Conservation (phyloP, 2,888 invertebrate species). For the Calephelis perditalis region DNA sequence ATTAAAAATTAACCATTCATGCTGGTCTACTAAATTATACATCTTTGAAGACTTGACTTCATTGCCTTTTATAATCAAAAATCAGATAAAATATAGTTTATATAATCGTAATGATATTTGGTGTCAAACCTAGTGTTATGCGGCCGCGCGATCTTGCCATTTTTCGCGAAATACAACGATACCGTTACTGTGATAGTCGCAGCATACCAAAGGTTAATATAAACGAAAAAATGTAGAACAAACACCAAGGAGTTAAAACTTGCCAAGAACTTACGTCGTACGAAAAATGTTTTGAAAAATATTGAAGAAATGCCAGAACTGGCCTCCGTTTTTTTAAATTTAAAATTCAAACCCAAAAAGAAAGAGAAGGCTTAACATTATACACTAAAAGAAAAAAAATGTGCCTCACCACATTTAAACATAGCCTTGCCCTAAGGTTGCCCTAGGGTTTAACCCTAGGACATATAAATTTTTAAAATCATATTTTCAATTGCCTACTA, state of each 20-base stretch:
- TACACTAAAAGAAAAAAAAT: conserved; percentile 23
- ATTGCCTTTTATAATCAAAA: too few relatives aligned
- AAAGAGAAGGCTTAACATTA: conserved; percentile 22
- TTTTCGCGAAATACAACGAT: too few relatives aligned
- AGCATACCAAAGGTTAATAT: too few relatives aligned
- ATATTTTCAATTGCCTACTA: too few relatives aligned
- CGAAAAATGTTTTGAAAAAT: neutral
- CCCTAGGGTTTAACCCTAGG: conserved; percentile 9
- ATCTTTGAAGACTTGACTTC: too few relatives aligned
- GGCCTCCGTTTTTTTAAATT: conserved; percentile 12
- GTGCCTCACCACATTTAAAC: conserved; percentile 22
- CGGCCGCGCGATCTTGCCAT: too few relatives aligned
- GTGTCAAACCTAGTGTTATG: too few relatives aligned
- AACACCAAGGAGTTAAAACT: neutral
- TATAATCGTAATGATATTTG: too few relatives aligned
- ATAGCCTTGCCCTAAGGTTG: conserved; percentile 1
- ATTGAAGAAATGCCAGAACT: neutral
- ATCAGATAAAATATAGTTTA: too few relatives aligned
- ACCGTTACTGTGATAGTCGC: too few relatives aligned
- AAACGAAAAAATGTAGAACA: neutral
- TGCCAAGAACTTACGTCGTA: neutral
- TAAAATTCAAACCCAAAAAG: conserved; percentile 22
- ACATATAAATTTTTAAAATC: conserved; percentile 21
- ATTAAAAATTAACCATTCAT: too few relatives aligned
- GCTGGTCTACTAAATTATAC: too few relatives aligned